phyloP scores from a whole-genome alignment of 2,888 invertebrate genomes.

The Sminthurides aquaticus region DNA sequence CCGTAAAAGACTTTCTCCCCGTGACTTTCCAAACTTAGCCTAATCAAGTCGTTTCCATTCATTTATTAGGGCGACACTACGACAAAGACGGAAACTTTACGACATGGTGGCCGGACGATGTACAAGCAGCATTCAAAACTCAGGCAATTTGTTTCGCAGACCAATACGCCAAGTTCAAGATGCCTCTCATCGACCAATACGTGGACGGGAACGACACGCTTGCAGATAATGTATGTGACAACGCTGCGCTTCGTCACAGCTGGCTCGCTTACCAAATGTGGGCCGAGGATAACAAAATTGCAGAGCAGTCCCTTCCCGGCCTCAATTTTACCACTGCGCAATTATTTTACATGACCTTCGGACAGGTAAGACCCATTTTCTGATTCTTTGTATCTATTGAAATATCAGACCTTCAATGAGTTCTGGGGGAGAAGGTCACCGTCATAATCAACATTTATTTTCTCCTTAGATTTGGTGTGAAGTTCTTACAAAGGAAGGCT shows the following conservation, averaged over 20 bases:
- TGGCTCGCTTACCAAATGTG: conserved; percentile 45
- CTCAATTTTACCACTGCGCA: conserved; percentile 46
- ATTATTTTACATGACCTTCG: conserved; percentile 47
- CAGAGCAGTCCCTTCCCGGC: conserved; percentile 45
- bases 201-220: conserved; percentile 48
- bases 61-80: conserved; percentile 46
- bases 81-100: conserved; percentile 46
- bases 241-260: conserved; percentile 46
- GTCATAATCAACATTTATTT: background rate
- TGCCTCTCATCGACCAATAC: conserved; percentile 43
- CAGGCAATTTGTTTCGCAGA: conserved; percentile 46
- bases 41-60: too few species aligned
- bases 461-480: conserved; percentile 48
- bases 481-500: conserved; percentile 46
- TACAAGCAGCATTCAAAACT: conserved; percentile 44
- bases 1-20: too few species aligned
- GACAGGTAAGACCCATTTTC: conserved; percentile 47
- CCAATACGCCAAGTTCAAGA: conserved; percentile 45
- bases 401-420: background rate
- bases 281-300: conserved; percentile 40
- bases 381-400: background rate
- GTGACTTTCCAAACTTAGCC: too few species aligned
- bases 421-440: background rate
- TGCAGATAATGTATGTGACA: conserved; percentile 48
- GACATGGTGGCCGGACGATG: conserved; percentile 46